Evolutionary conservation across 2,113 vertebrate genomes (phyloP), one percentile per base, ranked within the genome.

Genomic region (Porphyrio hochstetteri): DNA sequence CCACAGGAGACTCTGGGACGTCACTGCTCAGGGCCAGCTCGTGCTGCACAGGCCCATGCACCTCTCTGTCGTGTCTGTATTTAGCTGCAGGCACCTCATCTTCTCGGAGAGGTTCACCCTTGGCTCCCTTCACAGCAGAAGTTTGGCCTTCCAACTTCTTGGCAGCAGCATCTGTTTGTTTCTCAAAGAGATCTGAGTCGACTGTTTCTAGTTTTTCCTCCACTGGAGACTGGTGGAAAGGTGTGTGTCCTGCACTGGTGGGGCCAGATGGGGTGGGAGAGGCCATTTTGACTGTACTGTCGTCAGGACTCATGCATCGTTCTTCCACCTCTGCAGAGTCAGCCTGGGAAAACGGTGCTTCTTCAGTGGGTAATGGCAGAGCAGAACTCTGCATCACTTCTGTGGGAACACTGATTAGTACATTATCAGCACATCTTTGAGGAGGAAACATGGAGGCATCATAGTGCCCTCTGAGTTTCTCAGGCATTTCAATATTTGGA

Each of bases 231-330:
- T 99, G 98, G 92, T 98, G 98, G 82, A 99, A 98, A 40, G 99
- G 99, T 13, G 99, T 99, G 77, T 99, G 98, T 44, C 99, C 98
- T 70, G 99, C 98, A 95, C 99, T 99, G 7, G 99, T 99, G n/a
- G 99, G 99, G 38, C 99, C 98, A 29, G 99, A 99, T 16, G 98
- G 98, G 21, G 98, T 99, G 44, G 99, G 99, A 68, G 99, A 99
- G 21, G 99, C 98, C 98, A 99, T 98, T 96, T 98, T 99, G 88
- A 99, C 98, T 3, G 99, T 99, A 95, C 99, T 99, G 52, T 99
- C 99, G 6, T 99, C 99, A 7, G 99, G 99, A 92, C 99, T 99
- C 55, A 97, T 75, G 96, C 99, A 99, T 85, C 99, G 98, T 19
- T 99, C 99, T 57, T 99, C 99, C 9, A 96, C 97, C 57, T 99